Percentiles rank a stretch among this genome's conserved stretches.
These are phyloP conservation scores for Lophura nycthemera DNA, from an alignment of 2,113 vertebrate species.

Conservation along the genomic window DNA sequence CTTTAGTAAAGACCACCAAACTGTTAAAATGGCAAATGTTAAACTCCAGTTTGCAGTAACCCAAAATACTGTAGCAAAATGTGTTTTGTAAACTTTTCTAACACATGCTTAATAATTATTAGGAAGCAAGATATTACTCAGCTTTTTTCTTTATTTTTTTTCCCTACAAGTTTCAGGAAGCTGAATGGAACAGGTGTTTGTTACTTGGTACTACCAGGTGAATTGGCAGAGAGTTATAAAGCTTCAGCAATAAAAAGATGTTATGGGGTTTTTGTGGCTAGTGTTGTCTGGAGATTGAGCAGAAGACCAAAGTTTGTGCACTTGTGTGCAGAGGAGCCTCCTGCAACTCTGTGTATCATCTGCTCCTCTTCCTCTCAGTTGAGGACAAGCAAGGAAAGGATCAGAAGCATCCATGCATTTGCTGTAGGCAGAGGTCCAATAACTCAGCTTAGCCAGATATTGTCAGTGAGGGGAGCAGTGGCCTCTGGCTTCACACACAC, in stretches of 20 bases:
- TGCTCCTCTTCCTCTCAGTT: neutral
- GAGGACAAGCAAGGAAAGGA: neutral
- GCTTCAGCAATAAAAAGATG: neutral
- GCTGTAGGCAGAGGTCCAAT: neutral
- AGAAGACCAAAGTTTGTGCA: neutral
- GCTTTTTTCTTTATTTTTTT: neutral
- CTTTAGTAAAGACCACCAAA: neutral
- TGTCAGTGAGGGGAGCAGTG: neutral
- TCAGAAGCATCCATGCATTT: neutral
- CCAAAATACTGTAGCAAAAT: neutral
- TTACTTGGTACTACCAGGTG: neutral
- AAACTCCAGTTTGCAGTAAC: neutral
- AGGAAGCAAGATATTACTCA: neutral
- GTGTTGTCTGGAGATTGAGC: neutral
- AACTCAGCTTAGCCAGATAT: neutral
- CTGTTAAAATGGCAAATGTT: neutral
- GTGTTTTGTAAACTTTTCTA: neutral
- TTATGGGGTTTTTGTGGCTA: neutral
- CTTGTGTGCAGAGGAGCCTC: neutral
- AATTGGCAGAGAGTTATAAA: neutral
- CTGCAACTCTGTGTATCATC: fast-evolving
- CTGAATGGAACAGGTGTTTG: neutral
- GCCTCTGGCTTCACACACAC: neutral
- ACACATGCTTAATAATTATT: neutral
- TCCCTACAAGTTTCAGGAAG: neutral